phyloP scores from a whole-genome alignment of 2,113 vertebrate species.

The Psilopsiagon aurifrons region DNA sequence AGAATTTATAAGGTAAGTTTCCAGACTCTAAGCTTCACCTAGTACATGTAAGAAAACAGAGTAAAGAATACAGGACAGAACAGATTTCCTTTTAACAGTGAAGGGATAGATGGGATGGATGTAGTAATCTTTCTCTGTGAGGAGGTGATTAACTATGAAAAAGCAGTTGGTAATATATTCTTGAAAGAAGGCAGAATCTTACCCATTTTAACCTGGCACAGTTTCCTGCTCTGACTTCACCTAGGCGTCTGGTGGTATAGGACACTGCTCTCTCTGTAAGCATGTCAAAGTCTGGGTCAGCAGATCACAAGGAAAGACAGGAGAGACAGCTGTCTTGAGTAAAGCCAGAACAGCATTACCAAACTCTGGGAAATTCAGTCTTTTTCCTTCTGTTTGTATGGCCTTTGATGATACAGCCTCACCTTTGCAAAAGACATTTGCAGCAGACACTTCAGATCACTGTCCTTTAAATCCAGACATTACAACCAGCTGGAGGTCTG shows the following conservation, averaged over 20 bases:
- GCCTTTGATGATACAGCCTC: conserved; percentile 13
- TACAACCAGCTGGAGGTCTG: conserved; percentile 42
- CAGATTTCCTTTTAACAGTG: not conserved
- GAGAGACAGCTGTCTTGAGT: not conserved
- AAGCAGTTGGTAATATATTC: not conserved
- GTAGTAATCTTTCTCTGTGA: not conserved
- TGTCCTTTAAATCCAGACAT: conserved; percentile 52
- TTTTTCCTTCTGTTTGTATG: conserved; percentile 14
- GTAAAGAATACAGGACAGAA: not conserved
- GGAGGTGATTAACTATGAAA: not conserved
- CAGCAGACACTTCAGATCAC: not conserved
- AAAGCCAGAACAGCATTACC: not conserved
- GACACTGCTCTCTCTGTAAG: not conserved
- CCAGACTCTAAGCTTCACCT: not conserved
- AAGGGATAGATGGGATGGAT: not conserved
- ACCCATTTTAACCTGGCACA: not conserved
- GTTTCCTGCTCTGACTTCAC: not conserved
- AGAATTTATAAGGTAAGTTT: not conserved
- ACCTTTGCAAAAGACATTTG: conserved; percentile 32
- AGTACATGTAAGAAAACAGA: not conserved
- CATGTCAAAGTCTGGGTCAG: not conserved
- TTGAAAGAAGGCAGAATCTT: not conserved
- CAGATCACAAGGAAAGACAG: not conserved
- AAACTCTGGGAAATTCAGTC: not conserved
- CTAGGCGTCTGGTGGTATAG: fast-evolving